Conservation (phyloP, 2,888 invertebrate genomes). For the Romanomermis culicivorax region DNA sequence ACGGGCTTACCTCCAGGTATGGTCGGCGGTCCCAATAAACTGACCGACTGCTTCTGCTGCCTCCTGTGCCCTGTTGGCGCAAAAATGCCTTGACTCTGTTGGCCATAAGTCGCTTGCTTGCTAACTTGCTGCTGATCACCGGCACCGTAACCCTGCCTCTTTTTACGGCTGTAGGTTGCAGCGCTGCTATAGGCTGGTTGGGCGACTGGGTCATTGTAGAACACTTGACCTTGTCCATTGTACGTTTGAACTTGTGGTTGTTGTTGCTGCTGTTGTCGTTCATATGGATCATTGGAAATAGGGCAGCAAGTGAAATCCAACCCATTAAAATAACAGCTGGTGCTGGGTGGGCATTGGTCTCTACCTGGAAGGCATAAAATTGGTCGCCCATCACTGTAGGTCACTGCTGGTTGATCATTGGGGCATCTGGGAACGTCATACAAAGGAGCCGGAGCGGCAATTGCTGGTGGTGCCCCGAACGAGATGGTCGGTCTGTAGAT, state of each 20-base stretch:
- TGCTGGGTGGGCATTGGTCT: slow-evolving; percentile 20
- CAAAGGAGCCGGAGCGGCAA: no score
- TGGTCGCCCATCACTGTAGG: neutral
- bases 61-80: slow-evolving; percentile 3
- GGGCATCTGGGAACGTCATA: neutral
- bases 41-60: neutral
- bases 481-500: no score
- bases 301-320: slow-evolving; percentile 27
- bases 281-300: neutral
- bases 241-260: no score
- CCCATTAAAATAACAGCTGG: slow-evolving; percentile 27
- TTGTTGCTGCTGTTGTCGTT: no score
- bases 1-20: neutral
- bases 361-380: slow-evolving; percentile 1
- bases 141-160: no score
- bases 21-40: neutral
- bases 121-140: no score
- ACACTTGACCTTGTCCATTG: no score
- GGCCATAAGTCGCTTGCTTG: no score
- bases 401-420: neutral
- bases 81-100: neutral
- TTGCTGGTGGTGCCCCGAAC: no score
- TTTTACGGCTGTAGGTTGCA: no score
- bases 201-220: no score
- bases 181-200: no score